Evolutionary conservation across 2,888 invertebrate genomes (phyloP).

Genomic region (Orthosia gothica): DNA sequence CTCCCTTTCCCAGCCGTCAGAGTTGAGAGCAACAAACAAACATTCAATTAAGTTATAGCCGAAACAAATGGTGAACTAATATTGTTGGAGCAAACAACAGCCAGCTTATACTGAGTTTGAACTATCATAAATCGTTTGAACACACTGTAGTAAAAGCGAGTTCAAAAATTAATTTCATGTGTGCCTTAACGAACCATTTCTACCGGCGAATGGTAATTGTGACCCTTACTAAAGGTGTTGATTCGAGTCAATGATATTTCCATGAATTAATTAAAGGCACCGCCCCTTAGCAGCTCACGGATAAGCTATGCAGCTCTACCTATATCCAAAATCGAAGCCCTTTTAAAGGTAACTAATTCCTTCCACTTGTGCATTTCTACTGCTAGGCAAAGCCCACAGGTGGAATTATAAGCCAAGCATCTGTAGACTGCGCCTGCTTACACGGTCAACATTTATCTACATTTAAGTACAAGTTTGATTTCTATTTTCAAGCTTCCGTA

Average conservation of each 20-base stretch:
- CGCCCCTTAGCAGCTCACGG: too few relatives aligned
- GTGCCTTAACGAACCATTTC: slow-evolving; percentile 46
- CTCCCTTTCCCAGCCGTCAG: slow-evolving; percentile 1
- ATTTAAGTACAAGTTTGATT: too few relatives aligned
- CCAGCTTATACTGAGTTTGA: slow-evolving; percentile 27
- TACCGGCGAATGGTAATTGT: slow-evolving; percentile 36
- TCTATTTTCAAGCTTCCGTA: too few relatives aligned
- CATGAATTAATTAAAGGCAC: not conserved
- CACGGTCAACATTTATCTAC: too few relatives aligned
- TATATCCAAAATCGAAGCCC: too few relatives aligned
- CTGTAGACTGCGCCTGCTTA: too few relatives aligned
- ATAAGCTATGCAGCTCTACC: too few relatives aligned
- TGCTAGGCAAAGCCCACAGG: too few relatives aligned
- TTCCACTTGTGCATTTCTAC: too few relatives aligned
- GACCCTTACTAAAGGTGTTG: slow-evolving; percentile 31
- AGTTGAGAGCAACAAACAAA: slow-evolving; percentile 24
- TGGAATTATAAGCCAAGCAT: too few relatives aligned
- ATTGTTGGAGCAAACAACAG: slow-evolving; percentile 30
- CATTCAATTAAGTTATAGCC: slow-evolving; percentile 17
- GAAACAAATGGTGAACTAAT: slow-evolving; percentile 44
- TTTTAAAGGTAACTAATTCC: too few relatives aligned
- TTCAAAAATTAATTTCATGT: slow-evolving; percentile 67
- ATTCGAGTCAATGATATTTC: not conserved
- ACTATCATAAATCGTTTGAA: slow-evolving; percentile 58
- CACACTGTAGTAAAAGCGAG: slow-evolving; percentile 16